Base-by-base conservation (phyloP, 2,888 invertebrate genomes). In the Parthenolecanium corni region DNA sequence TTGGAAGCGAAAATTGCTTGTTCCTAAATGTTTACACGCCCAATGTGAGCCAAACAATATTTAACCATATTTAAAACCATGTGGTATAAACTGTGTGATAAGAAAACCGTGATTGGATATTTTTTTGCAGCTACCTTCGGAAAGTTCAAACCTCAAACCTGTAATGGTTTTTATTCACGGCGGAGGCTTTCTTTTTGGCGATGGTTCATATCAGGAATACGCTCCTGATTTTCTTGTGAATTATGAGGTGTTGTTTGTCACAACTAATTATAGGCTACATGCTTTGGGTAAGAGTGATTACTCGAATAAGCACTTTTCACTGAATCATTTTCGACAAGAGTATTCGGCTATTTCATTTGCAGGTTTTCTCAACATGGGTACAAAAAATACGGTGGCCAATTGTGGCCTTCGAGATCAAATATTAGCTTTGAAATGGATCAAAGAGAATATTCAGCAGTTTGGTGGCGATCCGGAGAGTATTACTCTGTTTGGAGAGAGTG, bases 101-200 rank as follows among this genome's bases (percentile, higher is more conserved):
- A n/a, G n/a, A n/a, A n/a, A n/a, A n/a, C n/a, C n/a, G n/a, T n/a
- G n/a, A n/a, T n/a, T n/a, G n/a, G 18, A 40, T 6, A n/a, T 14
- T 40, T 14, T 40, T 4, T 2, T 42, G 18, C n/a, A 53, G 53
- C n/a, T n/a, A 23, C 36, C 53, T 18, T 5, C 23, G n/a, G 53
- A 40, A n/a, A 23, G 20, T 21, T 40, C 11, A 20, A 23, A n/a
- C n/a, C 38, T n/a, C 18, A 75, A 81, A 66, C 86, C 87, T 0
- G 86, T 86, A 0, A 75, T 85, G 51, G 78, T 87, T 58, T 87
- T 84, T 78, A 82, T 86, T 67, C 87, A 87, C 68, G 86, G 86
- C 2, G 87, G 87, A 20, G 85, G 83, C 65, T 86, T 84, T 71
- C 77, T 80, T 67, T 79, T 79, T 70, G 87, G 86, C 2, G 85